Percentiles rank a stretch among this genome's conserved stretches.
Conservation (phyloP, 2,888 invertebrate species). For the Sceliomorpha sp. region DNA sequence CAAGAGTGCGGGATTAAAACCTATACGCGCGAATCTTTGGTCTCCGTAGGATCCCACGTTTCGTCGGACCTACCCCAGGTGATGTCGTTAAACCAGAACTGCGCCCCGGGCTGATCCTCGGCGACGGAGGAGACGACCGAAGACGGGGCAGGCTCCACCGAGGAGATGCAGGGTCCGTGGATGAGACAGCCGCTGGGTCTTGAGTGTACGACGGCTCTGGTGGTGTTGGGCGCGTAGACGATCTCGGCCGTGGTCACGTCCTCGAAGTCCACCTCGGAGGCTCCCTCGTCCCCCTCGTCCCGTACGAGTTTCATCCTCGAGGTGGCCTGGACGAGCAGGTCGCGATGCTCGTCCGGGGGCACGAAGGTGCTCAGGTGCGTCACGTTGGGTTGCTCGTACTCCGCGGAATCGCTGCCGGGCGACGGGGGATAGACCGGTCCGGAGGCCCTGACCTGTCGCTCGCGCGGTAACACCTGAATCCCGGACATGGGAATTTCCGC, state of each 20-base stretch:
- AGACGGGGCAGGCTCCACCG: conserved; percentile 70
- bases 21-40: conserved; percentile 12
- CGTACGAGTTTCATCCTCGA: conserved; percentile 81
- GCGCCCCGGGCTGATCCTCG: conserved; percentile 72
- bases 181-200: conserved; percentile 71
- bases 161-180: conserved; percentile 71
- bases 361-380: conserved; percentile 48
- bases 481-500: conserved; percentile 59
- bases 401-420: conserved; percentile 73
- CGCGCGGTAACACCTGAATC: conserved; percentile 39
- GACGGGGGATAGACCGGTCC: conserved; percentile 72
- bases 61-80: conserved; percentile 76
- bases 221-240: conserved; percentile 67
- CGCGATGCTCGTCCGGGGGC: conserved; percentile 56
- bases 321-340: conserved; percentile 73
- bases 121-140: conserved; percentile 74
- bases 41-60: conserved; percentile 27
- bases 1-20: conserved; percentile 2
- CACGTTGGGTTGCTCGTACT: conserved; percentile 73
- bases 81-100: conserved; percentile 78
- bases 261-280: conserved; percentile 74
- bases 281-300: conserved; percentile 83
- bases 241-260: conserved; percentile 70
- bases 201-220: conserved; percentile 59
- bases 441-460: conserved; percentile 73